Evolutionary conservation across 2,797 vertebrate genomes (phyloP).

Genomic region (Diplodus sargus): DNA sequence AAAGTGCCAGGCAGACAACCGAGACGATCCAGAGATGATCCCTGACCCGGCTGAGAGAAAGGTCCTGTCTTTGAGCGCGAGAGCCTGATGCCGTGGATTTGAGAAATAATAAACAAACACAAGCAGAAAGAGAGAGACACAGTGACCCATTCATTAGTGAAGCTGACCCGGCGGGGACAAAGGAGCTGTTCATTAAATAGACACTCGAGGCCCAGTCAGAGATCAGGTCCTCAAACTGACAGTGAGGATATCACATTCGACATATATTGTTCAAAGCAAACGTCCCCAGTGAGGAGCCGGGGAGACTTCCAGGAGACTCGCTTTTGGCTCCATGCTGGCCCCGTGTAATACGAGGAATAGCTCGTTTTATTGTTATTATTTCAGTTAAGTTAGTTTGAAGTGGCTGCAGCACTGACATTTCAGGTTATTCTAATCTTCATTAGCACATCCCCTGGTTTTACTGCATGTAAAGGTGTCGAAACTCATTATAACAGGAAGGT

Average conservation of each 20-base stretch:
- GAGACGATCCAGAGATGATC: constrained; percentile 56
- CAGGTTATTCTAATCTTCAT: not conserved
- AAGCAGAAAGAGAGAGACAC: constrained; percentile 20
- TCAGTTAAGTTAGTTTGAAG: constrained; percentile 8
- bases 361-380: constrained; percentile 18
- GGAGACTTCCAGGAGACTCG: constrained; percentile 18
- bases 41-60: constrained; percentile 29
- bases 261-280: constrained; percentile 31
- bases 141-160: constrained; percentile 69
- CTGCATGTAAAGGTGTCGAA: not conserved
- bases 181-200: constrained; percentile 76
- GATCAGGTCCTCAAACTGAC: constrained; percentile 58
- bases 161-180: constrained; percentile 65
- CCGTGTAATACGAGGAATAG: constrained; percentile 14
- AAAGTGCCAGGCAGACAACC: constrained; percentile 44
- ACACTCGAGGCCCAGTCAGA: constrained; percentile 66
- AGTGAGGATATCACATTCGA: constrained; percentile 52
- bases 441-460: not conserved
- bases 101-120: constrained; percentile 67
- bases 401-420: constrained; percentile 20
- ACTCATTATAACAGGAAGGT: not conserved
- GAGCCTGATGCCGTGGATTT: constrained; percentile 37
- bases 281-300: not conserved
- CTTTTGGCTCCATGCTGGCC: not conserved
- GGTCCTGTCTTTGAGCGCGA: constrained; percentile 12